Percentiles rank a stretch among this genome's conserved stretches.
phyloP scores from a whole-genome alignment of 1,140 invertebrate genomes.

The Apis laboriosa region DNA sequence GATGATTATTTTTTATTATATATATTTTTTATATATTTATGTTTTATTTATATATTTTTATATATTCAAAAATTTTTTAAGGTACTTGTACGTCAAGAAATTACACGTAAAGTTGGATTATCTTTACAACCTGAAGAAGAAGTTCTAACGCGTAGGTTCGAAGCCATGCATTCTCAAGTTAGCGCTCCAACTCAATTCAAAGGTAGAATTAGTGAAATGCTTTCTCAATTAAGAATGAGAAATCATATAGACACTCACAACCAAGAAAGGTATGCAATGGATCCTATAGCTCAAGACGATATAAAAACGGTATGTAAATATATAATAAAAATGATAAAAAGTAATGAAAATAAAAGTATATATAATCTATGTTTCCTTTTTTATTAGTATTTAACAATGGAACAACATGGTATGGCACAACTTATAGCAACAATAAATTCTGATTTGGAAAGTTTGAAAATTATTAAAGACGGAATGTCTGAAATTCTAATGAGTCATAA shows the following conservation, averaged over 20 bases:
- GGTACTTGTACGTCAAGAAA: conserved; percentile 94
- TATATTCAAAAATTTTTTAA: conserved; percentile 69
- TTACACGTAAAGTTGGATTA: conserved; percentile 91
- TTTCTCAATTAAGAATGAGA: conserved; percentile 93
- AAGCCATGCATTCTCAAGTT: conserved; percentile 92
- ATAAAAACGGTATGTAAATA: conserved; percentile 83
- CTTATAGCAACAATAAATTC: conserved; percentile 90
- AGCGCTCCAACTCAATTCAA: conserved; percentile 96
- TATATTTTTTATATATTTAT: too few species aligned
- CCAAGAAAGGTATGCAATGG: conserved; percentile 83
- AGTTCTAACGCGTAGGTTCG: conserved; percentile 89
- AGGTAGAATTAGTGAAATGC: conserved; percentile 93
- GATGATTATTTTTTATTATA: too few species aligned
- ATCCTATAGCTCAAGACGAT: conserved; percentile 84
- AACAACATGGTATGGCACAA: conserved; percentile 92
- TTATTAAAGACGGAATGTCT: conserved; percentile 90
- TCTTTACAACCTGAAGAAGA: conserved; percentile 95
- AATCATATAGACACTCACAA: conserved; percentile 81
- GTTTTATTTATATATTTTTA: not conserved
- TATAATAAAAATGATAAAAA: conserved; percentile 23
- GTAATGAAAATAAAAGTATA: not conserved
- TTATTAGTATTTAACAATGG: conserved; percentile 87
- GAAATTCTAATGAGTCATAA: conserved; percentile 73
- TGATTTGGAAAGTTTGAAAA: conserved; percentile 88
- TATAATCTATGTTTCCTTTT: not conserved